Base-by-base conservation (phyloP, 2,888 invertebrate genomes). In the Gandaritis pyraliata region DNA sequence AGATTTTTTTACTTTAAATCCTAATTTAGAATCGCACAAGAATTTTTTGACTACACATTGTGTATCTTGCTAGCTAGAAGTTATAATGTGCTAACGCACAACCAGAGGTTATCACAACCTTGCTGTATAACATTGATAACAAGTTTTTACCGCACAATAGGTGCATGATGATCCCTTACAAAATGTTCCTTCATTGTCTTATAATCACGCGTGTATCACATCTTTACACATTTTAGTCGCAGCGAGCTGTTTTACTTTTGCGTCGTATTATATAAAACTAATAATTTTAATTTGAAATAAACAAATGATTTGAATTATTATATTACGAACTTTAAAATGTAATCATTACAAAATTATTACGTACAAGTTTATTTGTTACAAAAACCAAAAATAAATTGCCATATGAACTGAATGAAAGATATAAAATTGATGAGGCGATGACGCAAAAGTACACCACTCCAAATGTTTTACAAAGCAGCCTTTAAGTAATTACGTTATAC, bases 381-480 rank as follows among this genome's bases (percentile, higher is more conserved):
- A 23, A 23, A 6, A 23, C 6, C 23, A 23, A 23, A 23, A 23
- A n/a, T n/a, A 6, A 23, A 23, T 23, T 5, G 3, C 10, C n/a
- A 2, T n/a, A n/a, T n/a, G 2, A 39, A 39, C n/a, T 2, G 41
- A 41, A 8, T 45, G 18, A 45, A 16, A 45, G 16, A 45, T 41
- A 7, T 41, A 39, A 13, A 23, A 5, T 18, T 7, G 10, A 43
- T 11, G 10, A 16, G 47, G 23, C 8, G 4, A 7, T n/a, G 18
- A 50, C 54, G 45, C 53, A 53, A 45, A 54, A 54, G 46, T 36
- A 46, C 46, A 54, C 45, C 36, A 18, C 18, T 4, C 36, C 12
- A 15, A 53, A 45, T 54, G 18, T 33, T 45, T 55, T 46, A 2
- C 3, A 58, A 23, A 51, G 58, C 58, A 45, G 58, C 52, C 47